phyloP scores from a whole-genome alignment of 64 coral and sea anemone species.

The Stichodactyla mertensii region DNA sequence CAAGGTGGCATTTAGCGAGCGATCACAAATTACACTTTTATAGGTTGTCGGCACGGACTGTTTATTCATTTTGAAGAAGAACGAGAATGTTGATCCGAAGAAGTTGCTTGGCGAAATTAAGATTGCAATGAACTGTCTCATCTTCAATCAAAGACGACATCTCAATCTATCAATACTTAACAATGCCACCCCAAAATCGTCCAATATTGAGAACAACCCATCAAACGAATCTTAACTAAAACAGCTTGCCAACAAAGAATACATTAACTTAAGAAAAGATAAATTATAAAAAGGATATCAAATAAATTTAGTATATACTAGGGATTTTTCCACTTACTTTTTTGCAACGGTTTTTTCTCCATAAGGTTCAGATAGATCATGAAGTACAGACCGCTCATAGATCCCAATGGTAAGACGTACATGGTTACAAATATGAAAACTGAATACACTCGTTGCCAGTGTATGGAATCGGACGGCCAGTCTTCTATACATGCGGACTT shows the following conservation, averaged over 20 bases:
- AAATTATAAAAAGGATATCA: neutral
- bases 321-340: neutral
- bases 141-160: neutral
- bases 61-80: neutral
- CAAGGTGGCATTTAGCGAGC: neutral
- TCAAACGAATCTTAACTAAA: neutral
- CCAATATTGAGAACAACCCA: neutral
- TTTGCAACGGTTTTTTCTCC: slow-evolving; percentile 4
- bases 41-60: neutral
- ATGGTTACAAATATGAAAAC: slow-evolving; percentile 9
- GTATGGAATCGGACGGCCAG: slow-evolving; percentile 25
- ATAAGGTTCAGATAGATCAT: slow-evolving; percentile 58
- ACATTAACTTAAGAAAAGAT: neutral
- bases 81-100: neutral
- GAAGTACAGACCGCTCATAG: slow-evolving; percentile 48
- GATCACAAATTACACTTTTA: neutral
- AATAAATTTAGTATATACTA: neutral
- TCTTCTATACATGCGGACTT: slow-evolving; percentile 30
- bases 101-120: neutral
- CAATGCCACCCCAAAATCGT: neutral
- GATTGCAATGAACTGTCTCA: neutral
- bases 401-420: slow-evolving; percentile 36
- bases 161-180: neutral
- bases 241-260: neutral
- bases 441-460: slow-evolving; percentile 9